A percentile compares a stretch with the other conserved stretches of the same genome.
phyloP scores from a whole-genome alignment of 30 jellyfish, hydroid and myxozoan species.

The Chironex yamaguchii region DNA sequence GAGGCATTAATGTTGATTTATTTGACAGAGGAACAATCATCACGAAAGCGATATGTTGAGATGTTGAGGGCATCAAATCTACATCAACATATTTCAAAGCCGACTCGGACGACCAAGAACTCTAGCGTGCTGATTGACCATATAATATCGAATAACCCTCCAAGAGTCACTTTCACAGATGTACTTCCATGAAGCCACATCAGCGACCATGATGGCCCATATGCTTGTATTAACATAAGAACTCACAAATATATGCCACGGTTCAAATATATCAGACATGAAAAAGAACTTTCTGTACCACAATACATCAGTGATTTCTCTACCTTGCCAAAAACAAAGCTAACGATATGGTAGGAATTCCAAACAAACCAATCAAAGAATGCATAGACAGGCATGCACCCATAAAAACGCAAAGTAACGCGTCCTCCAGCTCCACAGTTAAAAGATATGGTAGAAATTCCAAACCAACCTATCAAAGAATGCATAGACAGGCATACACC shows the following conservation, averaged over 20 bases:
- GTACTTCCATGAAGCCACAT: constrained; percentile 37
- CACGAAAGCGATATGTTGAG: constrained; percentile 21
- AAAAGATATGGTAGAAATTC: constrained; percentile 56
- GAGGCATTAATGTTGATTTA: constrained; percentile 69
- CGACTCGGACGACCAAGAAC: constrained; percentile 71
- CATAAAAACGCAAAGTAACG: constrained; percentile 56
- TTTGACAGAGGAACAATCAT: neutral
- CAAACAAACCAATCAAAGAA: constrained; percentile 41
- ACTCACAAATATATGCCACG: constrained; percentile 41
- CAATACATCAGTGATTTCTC: constrained; percentile 48
- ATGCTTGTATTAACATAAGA: constrained; percentile 24
- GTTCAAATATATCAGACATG: constrained; percentile 74
- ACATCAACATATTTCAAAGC: constrained; percentile 50
- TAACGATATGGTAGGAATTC: constrained; percentile 63
- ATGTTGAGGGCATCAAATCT: constrained; percentile 47
- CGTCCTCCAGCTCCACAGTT: constrained; percentile 87
- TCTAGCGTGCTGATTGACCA: constrained; percentile 66
- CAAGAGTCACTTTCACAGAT: neutral
- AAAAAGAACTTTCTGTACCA: constrained; percentile 21
- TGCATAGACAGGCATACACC: constrained; percentile 82
- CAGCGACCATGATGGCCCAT: constrained; percentile 66
- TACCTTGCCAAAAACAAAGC: no score
- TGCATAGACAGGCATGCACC: constrained; percentile 83
- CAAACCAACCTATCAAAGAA: constrained; percentile 41
- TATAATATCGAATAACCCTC: constrained; percentile 49